phyloP scores from a whole-genome alignment of 2,888 invertebrate species.

The Hemaris fuciformis region DNA sequence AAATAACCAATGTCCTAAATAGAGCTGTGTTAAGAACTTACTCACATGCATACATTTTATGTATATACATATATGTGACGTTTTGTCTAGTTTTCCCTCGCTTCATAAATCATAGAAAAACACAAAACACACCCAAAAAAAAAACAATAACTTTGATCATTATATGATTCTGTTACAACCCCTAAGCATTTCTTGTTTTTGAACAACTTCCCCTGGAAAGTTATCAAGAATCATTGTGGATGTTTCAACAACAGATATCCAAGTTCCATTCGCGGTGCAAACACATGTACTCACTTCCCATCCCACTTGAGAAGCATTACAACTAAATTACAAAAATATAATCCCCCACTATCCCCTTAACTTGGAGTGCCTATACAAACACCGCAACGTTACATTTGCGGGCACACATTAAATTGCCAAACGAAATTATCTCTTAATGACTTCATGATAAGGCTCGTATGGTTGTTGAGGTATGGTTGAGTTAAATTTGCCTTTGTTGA shows the following conservation, averaged over 20 bases:
- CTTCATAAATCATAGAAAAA: too few relatives aligned
- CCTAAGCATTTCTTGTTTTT: too few relatives aligned
- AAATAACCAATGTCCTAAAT: too few relatives aligned
- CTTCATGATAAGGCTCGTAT: slow-evolving; percentile 23
- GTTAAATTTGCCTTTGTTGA: slow-evolving; percentile 29
- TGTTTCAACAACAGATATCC: neutral
- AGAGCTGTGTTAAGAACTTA: too few relatives aligned
- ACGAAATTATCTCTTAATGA: slow-evolving; percentile 34
- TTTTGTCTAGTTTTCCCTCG: too few relatives aligned
- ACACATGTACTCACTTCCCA: neutral
- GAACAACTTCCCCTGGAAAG: too few relatives aligned
- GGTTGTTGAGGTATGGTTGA: slow-evolving; percentile 13
- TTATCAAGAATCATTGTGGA: too few relatives aligned
- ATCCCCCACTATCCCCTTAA: slow-evolving; percentile 70
- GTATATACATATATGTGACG: too few relatives aligned
- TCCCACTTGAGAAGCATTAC: slow-evolving; percentile 58
- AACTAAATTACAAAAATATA: slow-evolving; percentile 70
- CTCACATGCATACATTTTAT: too few relatives aligned
- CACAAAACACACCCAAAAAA: too few relatives aligned
- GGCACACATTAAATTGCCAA: neutral
- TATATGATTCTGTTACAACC: too few relatives aligned
- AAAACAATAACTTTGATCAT: too few relatives aligned
- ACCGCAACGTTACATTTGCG: slow-evolving; percentile 19
- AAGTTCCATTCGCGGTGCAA: neutral
- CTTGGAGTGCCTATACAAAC: slow-evolving; percentile 58